phyloP scores from a whole-genome alignment of 2,888 invertebrate species.

The Drosophila rellima region DNA sequence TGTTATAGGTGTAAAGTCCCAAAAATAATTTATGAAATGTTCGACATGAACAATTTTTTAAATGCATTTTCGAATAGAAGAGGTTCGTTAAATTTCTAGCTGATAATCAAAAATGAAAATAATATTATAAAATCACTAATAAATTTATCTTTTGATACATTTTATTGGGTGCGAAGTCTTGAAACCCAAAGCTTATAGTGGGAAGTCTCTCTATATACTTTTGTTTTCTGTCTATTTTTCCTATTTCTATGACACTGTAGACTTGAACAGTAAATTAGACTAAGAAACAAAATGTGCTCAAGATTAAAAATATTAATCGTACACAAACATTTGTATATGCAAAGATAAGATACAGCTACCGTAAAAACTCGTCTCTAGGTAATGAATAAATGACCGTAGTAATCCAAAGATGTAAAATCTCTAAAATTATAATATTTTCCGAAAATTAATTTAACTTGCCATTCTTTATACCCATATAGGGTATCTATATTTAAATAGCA shows the following conservation, averaged over 20 bases:
- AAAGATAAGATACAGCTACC: background rate
- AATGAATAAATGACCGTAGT: background rate
- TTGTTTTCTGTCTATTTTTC: background rate
- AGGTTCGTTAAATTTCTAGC: background rate
- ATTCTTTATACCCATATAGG: background rate
- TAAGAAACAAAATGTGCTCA: background rate
- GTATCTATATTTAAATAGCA: constrained; percentile 10
- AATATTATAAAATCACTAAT: background rate
- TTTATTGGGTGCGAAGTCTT: background rate
- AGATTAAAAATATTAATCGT: background rate
- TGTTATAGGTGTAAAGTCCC: constrained; percentile 4
- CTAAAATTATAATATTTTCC: background rate
- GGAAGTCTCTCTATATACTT: too few relatives aligned
- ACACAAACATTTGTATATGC: background rate
- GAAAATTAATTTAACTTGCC: background rate
- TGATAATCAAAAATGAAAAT: background rate
- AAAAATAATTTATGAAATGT: background rate
- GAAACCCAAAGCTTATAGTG: too few relatives aligned
- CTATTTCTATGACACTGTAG: background rate
- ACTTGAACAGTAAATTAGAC: background rate
- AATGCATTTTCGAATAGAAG: background rate
- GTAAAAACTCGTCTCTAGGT: background rate
- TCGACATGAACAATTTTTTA: background rate
- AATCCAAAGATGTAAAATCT: background rate
- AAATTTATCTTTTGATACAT: background rate